phyloP scores from a whole-genome alignment of 2,797 vertebrate species.

The Notoglanidium macrostoma region DNA sequence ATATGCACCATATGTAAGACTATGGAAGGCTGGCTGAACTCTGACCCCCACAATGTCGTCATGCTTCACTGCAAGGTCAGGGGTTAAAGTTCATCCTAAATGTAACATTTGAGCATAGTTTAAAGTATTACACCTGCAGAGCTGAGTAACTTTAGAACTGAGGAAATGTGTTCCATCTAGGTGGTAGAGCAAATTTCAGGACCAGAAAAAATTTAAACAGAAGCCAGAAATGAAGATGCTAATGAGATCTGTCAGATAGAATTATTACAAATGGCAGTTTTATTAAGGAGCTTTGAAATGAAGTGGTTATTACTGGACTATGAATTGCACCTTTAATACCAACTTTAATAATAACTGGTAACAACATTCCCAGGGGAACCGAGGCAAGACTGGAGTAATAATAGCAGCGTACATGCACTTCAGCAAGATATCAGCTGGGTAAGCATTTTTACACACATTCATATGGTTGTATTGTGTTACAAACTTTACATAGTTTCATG shows the following conservation, averaged over 20 bases:
- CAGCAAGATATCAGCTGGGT: constrained; percentile 93
- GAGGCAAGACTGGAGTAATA: constrained; percentile 88
- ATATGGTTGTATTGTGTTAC: not conserved
- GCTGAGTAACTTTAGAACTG: not conserved
- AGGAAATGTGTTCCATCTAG: not conserved
- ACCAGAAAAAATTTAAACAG: not conserved
- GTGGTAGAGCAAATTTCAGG: not conserved
- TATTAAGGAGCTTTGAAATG: not conserved
- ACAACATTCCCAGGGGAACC: constrained; percentile 78
- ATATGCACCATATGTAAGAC: constrained; percentile 90
- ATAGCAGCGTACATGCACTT: constrained; percentile 93
- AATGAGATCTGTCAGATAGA: not conserved
- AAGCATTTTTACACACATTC: constrained; percentile 50
- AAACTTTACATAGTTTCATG: not conserved
- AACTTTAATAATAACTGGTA: not conserved
- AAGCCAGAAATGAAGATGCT: not conserved
- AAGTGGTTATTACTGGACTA: not conserved
- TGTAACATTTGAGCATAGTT: not conserved
- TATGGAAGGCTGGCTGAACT: constrained; percentile 88
- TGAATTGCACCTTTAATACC: not conserved
- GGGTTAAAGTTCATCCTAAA: constrained; percentile 19
- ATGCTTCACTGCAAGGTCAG: constrained; percentile 90
- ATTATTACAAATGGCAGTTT: not conserved
- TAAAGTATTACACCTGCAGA: not conserved
- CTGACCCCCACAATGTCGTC: constrained; percentile 84